Percentiles rank a stretch among this genome's conserved stretches.
phyloP scores from a whole-genome alignment of 2,888 invertebrate genomes.

The Cataglyphis albicans region DNA sequence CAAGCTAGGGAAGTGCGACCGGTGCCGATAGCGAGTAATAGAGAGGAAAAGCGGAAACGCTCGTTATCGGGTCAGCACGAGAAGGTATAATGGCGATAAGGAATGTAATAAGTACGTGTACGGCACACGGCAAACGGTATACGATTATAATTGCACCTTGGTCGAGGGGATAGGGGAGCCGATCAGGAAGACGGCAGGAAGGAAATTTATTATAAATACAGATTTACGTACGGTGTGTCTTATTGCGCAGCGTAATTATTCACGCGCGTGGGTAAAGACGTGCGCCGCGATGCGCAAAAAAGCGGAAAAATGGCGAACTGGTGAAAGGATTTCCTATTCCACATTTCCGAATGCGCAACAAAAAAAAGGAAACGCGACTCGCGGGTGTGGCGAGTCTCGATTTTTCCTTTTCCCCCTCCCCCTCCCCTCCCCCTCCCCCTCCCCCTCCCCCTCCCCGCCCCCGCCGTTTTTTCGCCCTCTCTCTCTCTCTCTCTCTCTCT shows the following conservation, averaged over 20 bases:
- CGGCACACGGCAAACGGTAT: neutral
- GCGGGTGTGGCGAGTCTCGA: slow-evolving; percentile 1
- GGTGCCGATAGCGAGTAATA: neutral
- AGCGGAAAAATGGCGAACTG: slow-evolving; percentile 12
- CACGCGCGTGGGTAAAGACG: neutral
- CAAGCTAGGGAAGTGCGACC: neutral
- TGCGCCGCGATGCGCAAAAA: slow-evolving; percentile 4
- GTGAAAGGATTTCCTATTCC: slow-evolving; percentile 32
- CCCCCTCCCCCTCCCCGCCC: no score
- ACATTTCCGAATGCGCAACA: neutral
- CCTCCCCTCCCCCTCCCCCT: no score
- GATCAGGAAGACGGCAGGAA: slow-evolving; percentile 16
- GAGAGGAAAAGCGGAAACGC: slow-evolving; percentile 41
- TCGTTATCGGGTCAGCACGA: slow-evolving; percentile 22
- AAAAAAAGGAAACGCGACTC: neutral
- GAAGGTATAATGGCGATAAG: neutral
- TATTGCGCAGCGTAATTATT: slow-evolving; percentile 21
- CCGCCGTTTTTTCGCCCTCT: no score
- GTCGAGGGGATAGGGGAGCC: neutral
- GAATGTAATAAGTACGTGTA: neutral
- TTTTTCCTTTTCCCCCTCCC: neutral
- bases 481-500: no score
- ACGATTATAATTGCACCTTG: neutral
- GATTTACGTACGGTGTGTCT: neutral
- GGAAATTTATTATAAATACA: slow-evolving; percentile 3